Base-by-base conservation (phyloP, 2,888 invertebrate species). In the Harpagoxenus sublaevis region DNA sequence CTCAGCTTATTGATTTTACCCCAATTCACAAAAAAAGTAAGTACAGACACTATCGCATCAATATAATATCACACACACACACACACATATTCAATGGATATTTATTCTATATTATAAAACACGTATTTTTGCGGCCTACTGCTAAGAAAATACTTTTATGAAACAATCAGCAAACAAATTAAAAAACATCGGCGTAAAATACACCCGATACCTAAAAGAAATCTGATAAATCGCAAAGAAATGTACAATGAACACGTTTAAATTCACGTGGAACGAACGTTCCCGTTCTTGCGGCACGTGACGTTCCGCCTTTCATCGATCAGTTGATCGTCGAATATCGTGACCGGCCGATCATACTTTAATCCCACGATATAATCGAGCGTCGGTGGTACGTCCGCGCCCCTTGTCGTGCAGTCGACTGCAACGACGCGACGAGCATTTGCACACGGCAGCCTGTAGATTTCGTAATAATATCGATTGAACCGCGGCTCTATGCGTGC, bases 321-420 rank as follows among this genome's bases (percentile, higher is more conserved):
- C 90, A 84, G 87, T 87, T 89, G 87, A 91, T 92, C 90, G 90
- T 86, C 83, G 88, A 87, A 90, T 92, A 92, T 92, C 92, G 92
- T 92, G 92, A 92, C 92, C 87, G 62, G 83, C 89, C 92, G 90
- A 91, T 92, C 92, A 86, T 89, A 88, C 86, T 88, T 88, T 91
- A 91, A 91, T 90, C 87, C 88, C 74, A 85, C 86, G 89, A 92
- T 90, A 89, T 90, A 91, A 92, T 92, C 92, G 89, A 91, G 88
- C 88, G 84, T 18, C 86, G 86, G 75, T 84, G 83, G 87, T 88
- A 86, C 89, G 83, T 31, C 73, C 68, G 73, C 84, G 31, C 87
- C 86, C 86, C 78, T 87, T 85, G 87, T 89, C 89, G 89, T 89
- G 89, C 89, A 83, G 79, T 82, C 82, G 39, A 42, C 84, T 86